phyloP scores from a whole-genome alignment of 2,888 invertebrate genomes.

The Omphaloscelis lunosa region DNA sequence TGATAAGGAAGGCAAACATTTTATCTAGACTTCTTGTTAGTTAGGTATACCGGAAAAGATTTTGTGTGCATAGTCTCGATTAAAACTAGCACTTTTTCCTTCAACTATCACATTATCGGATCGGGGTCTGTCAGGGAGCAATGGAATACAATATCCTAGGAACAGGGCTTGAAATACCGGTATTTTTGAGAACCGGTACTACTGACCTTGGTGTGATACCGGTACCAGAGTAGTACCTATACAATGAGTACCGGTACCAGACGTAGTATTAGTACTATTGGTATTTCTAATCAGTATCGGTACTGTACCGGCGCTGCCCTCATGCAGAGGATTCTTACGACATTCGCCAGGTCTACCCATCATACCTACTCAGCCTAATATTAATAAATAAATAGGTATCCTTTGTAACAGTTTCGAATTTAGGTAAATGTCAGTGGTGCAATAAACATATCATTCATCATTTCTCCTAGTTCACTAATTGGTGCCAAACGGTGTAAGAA shows the following conservation, averaged over 20 bases:
- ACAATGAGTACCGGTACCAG: not conserved
- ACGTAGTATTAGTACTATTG: not conserved
- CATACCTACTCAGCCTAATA: too few species aligned
- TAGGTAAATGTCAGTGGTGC: not conserved
- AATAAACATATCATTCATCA: not conserved
- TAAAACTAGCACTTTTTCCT: not conserved
- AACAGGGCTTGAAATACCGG: too few species aligned
- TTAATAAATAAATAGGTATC: not conserved
- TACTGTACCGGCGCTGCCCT: too few species aligned
- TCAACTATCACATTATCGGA: not conserved
- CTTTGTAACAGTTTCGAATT: not conserved
- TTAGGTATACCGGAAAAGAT: constrained; percentile 30
- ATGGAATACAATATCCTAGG: not conserved
- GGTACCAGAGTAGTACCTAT: not conserved
- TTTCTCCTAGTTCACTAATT: not conserved
- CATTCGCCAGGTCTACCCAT: too few species aligned
- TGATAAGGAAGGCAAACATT: constrained; percentile 32
- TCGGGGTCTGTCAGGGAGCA: too few species aligned
- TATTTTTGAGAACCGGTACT: too few species aligned
- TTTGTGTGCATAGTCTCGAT: constrained; percentile 17
- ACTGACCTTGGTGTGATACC: too few species aligned
- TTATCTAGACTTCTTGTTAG: constrained; percentile 8
- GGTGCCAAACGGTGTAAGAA: not conserved
- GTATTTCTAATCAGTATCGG: not conserved
- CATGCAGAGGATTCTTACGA: too few species aligned